Base-by-base conservation (phyloP, 2,797 vertebrate species). In the Borostomias antarcticus region DNA sequence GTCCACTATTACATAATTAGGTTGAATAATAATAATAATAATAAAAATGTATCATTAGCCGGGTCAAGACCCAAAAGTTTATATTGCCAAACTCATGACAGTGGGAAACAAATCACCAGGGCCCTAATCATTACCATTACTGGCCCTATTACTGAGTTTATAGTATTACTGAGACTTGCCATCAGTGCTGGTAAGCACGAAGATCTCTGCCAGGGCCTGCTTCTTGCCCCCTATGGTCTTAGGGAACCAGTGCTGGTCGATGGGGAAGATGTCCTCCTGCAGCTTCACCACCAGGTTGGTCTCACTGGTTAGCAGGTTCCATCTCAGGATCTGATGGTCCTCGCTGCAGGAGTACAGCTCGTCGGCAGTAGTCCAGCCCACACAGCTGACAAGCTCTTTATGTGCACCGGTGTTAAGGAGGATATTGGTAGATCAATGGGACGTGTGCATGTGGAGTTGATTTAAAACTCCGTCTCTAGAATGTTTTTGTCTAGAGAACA, bases 341-440 rank as follows among this genome's bases (percentile, higher is more conserved):
- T 99, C 96, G 1, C 96, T 93, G 83, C 95, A 98, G 0, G 98
- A 98, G 83, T 94, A 98, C 10, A 99, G 76, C 73, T 98, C 96
- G 1, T 99, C 98, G 11, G 97, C 95, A 21, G 94, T 93, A 1
- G 95, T 96, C 96, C 96, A 97, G 7, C 95, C 95, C 61, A 97
- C 92, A 64, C 96, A 97, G 82, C 95, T 96, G 66, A 96, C 96
- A 76, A 98, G 70, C 70, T 92, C 90, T 68, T 81, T 86, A 90
- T 92, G 91, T 93, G 68, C 62, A 51, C 47, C 15, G 35, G 51
- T 67, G 83, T 92, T 87, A 92, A 91, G 84, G 77, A 57, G 6
- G 50, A 72, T 28, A 58, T 51, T 23, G 17, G 6, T 10, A 43
- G 61, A 78, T 23, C 28, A 35, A 33, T 5, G 32, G 13, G 50